Evolutionary conservation across 2,797 vertebrate genomes (phyloP), one percentile per base, ranked within the genome.

Genomic region (Loris lydekkerianus): DNA sequence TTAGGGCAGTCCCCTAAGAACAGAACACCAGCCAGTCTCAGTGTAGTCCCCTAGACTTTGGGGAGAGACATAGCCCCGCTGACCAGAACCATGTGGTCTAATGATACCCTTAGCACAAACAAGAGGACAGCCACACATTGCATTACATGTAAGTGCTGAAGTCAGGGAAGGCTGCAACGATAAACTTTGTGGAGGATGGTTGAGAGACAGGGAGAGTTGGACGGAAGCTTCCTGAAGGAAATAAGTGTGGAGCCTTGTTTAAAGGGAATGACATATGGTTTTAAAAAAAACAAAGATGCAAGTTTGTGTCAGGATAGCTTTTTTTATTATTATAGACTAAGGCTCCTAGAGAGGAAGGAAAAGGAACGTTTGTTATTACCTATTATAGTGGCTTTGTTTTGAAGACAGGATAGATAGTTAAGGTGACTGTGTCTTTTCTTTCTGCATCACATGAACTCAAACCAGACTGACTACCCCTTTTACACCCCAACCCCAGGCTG

Each of bases 171-270:
- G 17, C 77, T 72, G 67, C 3, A 21, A n/a, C 70, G 60, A 84
- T 93, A 87, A 87, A 87, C 40, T 18, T 49, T 76, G 34, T 76
- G n/a, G 23, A 95, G 21, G 49, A 17, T 49, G 76, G 31, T 56
- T 89, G 72, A 78, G 29, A 63, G 46, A 18, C 77, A 23, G n/a
- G 49, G 31, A 88, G 18, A 18, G 8, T 21, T 75, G 25, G 27
- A 27, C 43, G 70, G 63, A 92, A 6, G 25, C 75, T 94, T 88
- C 34, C 92, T 61, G 34, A 91, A 84, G 63, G 60, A 91, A 91
- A 56, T 72, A 58, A 70, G 13, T 91, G 10, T 86, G 31, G 49
- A 82, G 46, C 25, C 56, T 94, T 75, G 40, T 85, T 86, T 93
- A 93, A 91, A 88, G 18, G 8, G 46, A 86, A 96, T 69, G 69